Percentiles rank a stretch among this genome's conserved stretches.
Evolutionary conservation across 2,113 vertebrate genomes (phyloP).

Genomic region (Polypterus bichir): DNA sequence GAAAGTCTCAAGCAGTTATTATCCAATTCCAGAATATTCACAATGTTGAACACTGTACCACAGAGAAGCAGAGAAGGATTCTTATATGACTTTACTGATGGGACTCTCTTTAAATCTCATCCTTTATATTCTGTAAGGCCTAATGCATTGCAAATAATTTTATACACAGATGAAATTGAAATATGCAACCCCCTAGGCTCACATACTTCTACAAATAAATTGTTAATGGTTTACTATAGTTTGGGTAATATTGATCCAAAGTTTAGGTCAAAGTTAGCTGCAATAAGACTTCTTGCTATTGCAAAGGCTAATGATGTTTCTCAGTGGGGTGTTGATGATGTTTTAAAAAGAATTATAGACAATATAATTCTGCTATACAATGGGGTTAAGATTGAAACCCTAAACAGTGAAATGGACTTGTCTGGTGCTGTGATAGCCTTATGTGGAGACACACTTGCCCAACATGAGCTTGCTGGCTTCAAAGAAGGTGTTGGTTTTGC

Average conservation of each 20-base stretch:
- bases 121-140: slow-evolving; percentile 15
- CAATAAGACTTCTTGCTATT: slow-evolving; percentile 7
- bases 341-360: slow-evolving; percentile 8
- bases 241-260: slow-evolving; percentile 20
- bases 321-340: slow-evolving; percentile 14
- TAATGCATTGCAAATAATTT: slow-evolving; percentile 16
- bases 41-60: slow-evolving; percentile 1
- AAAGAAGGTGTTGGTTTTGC: slow-evolving; percentile 20
- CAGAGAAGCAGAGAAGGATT: slow-evolving; percentile 13
- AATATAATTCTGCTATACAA: slow-evolving; percentile 6
- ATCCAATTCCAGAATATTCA: too few species aligned
- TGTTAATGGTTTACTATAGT: slow-evolving; percentile 20
- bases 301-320: not conserved
- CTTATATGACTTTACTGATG: slow-evolving; percentile 18
- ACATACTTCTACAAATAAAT: slow-evolving; percentile 18
- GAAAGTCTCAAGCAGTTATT: too few species aligned
- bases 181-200: slow-evolving; percentile 19
- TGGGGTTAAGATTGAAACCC: slow-evolving; percentile 15
- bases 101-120: slow-evolving; percentile 6
- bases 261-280: slow-evolving; percentile 5
- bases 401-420: slow-evolving; percentile 11
- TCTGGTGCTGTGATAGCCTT: slow-evolving; percentile 16
- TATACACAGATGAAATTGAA: slow-evolving; percentile 17
- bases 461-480: slow-evolving; percentile 21
- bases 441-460: slow-evolving; percentile 22